phyloP scores from a whole-genome alignment of 2,113 vertebrate species.

The Caranx melampygus region DNA sequence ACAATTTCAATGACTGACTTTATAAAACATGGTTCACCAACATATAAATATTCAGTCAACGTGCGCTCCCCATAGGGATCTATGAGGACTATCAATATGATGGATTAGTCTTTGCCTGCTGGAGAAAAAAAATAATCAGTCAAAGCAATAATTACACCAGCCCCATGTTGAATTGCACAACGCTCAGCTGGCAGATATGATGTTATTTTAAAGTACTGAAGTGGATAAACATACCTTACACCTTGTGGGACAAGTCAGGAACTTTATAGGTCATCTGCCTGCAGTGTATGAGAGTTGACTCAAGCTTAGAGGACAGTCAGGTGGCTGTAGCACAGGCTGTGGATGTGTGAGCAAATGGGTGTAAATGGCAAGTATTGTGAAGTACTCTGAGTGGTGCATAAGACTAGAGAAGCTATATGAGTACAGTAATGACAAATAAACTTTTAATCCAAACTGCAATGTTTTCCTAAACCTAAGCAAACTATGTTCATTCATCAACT shows the following conservation, averaged over 20 bases:
- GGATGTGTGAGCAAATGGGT: too few relatives aligned
- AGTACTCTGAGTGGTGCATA: too few relatives aligned
- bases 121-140: slow-evolving; percentile 79
- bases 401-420: too few relatives aligned
- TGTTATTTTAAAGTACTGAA: slow-evolving; percentile 51
- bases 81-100: slow-evolving; percentile 75
- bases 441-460: not conserved
- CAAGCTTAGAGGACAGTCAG: not conserved
- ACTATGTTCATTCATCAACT: not conserved
- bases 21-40: slow-evolving; percentile 39
- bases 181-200: slow-evolving; percentile 57
- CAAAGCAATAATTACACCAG: slow-evolving; percentile 77
- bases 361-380: too few relatives aligned
- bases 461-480: not conserved
- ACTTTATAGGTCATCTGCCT: slow-evolving; percentile 31
- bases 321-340: too few relatives aligned
- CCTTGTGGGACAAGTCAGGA: slow-evolving; percentile 59
- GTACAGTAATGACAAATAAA: not conserved
- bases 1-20: slow-evolving; percentile 50
- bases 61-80: slow-evolving; percentile 65
- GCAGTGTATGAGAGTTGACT: not conserved
- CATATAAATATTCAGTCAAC: slow-evolving; percentile 70
- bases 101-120: slow-evolving; percentile 73
- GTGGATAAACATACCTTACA: slow-evolving; percentile 37
- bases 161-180: slow-evolving; percentile 58